Evolutionary conservation across 2,797 vertebrate species (phyloP).

Genomic region (Coranthus polyacanthus): DNA sequence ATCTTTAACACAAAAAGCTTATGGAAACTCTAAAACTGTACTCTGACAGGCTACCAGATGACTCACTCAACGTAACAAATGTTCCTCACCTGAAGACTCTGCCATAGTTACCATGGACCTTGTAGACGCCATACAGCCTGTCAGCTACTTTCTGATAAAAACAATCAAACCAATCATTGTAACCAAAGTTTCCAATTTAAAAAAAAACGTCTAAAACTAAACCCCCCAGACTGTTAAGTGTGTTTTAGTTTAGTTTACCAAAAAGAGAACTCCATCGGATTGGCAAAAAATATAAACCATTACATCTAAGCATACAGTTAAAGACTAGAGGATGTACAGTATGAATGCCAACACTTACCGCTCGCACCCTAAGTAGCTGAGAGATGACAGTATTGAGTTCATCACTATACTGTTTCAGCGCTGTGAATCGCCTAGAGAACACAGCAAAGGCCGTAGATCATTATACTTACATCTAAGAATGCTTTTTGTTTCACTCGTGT

Average conservation of each 20-base stretch:
- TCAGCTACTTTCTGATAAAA: conserved; percentile 92
- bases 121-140: conserved; percentile 97
- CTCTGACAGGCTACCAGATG: too few relatives aligned
- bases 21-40: too few relatives aligned
- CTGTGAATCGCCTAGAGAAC: conserved; percentile 91
- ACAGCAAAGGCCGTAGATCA: conserved; percentile 40
- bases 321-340: neutral
- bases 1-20: too few relatives aligned
- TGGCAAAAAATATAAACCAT: neutral
- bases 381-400: conserved; percentile 94
- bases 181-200: neutral
- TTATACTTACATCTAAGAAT: neutral
- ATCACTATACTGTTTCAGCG: conserved; percentile 96
- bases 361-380: conserved; percentile 95
- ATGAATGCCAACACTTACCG: conserved; percentile 85
- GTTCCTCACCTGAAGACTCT: conserved; percentile 94
- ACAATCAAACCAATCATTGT: too few relatives aligned
- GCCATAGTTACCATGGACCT: conserved; percentile 98
- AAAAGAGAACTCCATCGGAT: neutral
- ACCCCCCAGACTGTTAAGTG: too few relatives aligned
- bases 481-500: too few relatives aligned
- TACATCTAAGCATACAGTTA: neutral
- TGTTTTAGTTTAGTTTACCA: too few relatives aligned
- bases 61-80: neutral
- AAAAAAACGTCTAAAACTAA: too few relatives aligned